Evolutionary conservation across 2,888 invertebrate species (phyloP).

Genomic region (Ametastegia equiseti): DNA sequence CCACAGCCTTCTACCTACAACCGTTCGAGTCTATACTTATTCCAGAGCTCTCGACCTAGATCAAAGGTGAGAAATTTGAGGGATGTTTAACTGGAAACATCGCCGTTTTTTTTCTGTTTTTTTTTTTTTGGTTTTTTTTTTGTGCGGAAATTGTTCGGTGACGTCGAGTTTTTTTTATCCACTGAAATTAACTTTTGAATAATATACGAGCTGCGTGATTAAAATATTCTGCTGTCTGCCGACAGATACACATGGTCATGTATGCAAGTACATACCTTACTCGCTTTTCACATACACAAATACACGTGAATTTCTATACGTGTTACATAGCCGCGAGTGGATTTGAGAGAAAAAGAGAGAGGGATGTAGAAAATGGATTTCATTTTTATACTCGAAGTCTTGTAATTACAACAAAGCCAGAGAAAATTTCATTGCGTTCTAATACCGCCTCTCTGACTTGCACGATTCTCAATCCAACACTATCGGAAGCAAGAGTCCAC

Average conservation of each 20-base stretch:
- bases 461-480: neutral
- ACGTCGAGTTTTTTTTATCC: neutral
- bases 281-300: neutral
- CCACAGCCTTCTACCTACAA: neutral
- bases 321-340: neutral
- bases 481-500: neutral
- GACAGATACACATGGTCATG: neutral
- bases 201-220: slow-evolving; percentile 5
- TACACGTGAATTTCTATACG: neutral
- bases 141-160: slow-evolving; percentile 21
- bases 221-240: neutral
- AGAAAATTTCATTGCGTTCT: slow-evolving; percentile 10
- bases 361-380: neutral
- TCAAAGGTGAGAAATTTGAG: slow-evolving; percentile 47
- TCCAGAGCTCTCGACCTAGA: neutral
- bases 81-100: slow-evolving; percentile 45
- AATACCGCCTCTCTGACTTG: slow-evolving; percentile 2
- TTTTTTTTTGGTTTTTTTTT: neutral
- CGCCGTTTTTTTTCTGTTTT: no score
- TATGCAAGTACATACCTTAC: neutral
- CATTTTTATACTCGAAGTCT: neutral
- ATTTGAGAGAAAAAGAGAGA: no score
- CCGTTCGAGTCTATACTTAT: slow-evolving; percentile 5
- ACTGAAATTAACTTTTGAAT: slow-evolving; percentile 25
- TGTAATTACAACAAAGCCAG: slow-evolving; percentile 26